phyloP scores from a whole-genome alignment of 2,113 vertebrate genomes.

The Brachypodius melanocephalos region DNA sequence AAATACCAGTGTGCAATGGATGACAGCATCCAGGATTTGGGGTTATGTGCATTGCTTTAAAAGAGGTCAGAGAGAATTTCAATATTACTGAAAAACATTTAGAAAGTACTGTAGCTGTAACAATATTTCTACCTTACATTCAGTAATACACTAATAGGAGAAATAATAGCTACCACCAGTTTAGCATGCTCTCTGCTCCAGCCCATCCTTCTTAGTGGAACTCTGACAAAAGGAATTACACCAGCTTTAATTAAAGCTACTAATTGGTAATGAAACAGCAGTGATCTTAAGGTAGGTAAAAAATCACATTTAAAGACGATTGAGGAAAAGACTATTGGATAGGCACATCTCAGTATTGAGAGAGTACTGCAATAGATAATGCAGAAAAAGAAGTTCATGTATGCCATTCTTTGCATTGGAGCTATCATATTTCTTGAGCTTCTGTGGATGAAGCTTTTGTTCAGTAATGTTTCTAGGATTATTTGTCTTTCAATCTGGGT shows the following conservation, averaged over 20 bases:
- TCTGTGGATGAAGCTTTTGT: not conserved
- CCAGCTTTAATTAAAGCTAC: constrained; percentile 19
- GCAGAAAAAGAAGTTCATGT: not conserved
- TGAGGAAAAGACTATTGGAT: not conserved
- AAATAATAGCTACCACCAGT: constrained; percentile 46
- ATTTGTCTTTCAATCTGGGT: not conserved
- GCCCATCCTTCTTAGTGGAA: not conserved
- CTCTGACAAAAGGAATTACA: not conserved
- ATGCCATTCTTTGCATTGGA: not conserved
- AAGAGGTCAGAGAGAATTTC: not conserved
- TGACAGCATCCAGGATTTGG: not conserved
- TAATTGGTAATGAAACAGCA: not conserved
- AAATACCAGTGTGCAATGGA: not conserved
- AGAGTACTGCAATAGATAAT: not conserved
- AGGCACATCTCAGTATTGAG: not conserved
- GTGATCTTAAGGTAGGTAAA: constrained; percentile 7
- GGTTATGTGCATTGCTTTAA: not conserved
- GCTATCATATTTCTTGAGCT: not conserved
- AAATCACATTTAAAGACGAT: not conserved
- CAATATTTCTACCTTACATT: not conserved
- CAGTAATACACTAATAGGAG: constrained; percentile 11
- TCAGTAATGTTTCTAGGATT: not conserved
- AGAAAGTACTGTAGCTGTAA: not conserved
- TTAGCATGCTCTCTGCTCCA: not conserved
- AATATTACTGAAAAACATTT: not conserved